Evolutionary conservation across 2,888 invertebrate species (phyloP).

Genomic region (Noctua janthina): DNA sequence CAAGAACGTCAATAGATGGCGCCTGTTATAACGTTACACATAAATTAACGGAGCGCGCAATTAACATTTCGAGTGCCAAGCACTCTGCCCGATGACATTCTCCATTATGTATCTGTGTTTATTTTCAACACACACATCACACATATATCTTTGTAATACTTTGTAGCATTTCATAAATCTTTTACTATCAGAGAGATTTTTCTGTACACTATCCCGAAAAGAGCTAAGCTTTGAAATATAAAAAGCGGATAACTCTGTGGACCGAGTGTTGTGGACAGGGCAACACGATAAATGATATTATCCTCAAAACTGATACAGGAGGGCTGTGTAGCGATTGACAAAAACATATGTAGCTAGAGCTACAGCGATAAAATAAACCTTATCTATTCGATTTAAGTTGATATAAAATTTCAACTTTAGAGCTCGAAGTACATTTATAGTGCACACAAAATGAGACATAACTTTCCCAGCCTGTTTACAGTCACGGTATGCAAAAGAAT

Average conservation of each 20-base stretch:
- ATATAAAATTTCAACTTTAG: constrained; percentile 10
- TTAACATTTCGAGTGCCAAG: constrained; percentile 58
- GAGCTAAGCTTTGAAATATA: constrained; percentile 66
- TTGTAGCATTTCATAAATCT: constrained; percentile 56
- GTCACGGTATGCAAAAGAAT: constrained; percentile 4
- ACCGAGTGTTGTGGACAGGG: constrained; percentile 66
- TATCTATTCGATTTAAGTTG: constrained; percentile 3
- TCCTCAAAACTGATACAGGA: constrained; percentile 63
- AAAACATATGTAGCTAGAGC: constrained; percentile 49
- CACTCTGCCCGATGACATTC: constrained; percentile 44
- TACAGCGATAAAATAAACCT: constrained; percentile 30
- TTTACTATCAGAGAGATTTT: constrained; percentile 57
- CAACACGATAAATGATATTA: constrained; percentile 67
- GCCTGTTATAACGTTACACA: constrained; percentile 35
- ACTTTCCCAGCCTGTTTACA: not conserved
- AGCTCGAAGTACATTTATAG: not conserved
- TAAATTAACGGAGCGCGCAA: constrained; percentile 51
- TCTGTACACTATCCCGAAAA: constrained; percentile 46
- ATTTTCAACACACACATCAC: constrained; percentile 34
- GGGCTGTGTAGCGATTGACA: constrained; percentile 55
- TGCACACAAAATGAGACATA: not conserved
- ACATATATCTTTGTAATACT: constrained; percentile 33
- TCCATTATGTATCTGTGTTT: constrained; percentile 40
- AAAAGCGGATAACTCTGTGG: constrained; percentile 60
- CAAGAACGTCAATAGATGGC: constrained; percentile 43